Evolutionary conservation across 2,113 vertebrate genomes (phyloP), one percentile per base, ranked within the genome.

Genomic region (Geococcyx californianus): DNA sequence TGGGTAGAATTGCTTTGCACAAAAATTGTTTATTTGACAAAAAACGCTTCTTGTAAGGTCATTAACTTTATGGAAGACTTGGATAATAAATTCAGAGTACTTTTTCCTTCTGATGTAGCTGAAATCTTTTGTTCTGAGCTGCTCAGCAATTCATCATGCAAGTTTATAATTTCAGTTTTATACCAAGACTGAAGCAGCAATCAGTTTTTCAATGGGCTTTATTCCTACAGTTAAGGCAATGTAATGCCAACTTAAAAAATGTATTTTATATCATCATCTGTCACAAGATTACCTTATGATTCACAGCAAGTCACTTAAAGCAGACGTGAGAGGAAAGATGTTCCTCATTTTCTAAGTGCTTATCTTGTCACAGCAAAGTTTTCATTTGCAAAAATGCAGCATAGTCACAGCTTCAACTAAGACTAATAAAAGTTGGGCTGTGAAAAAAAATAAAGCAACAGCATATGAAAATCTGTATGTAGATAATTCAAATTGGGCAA

Each of bases 241-340:
- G 55, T 62, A 94, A 94, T 83, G 49, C 54, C 70, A 90, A 14
- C 54, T 90, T 73, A 64, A 67, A 64, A 93, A 91, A 79, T n/a
- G 10, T 49, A 85, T 95, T 89, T 89, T 82, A 28, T 91, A 85
- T 93, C 74, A 82, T 94, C 54, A 76, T 85, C 84, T 91, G 82
- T 97, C 82, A 83, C 69, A 87, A 84, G 78, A 93, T 89, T 91
- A 87, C 67, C 5, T 17, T 64, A 31, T 87, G 78, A 93, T 95
- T 96, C 90, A 94, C 87, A 96, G 87, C 28, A 82, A 94, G 69
- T 82, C 77, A 84, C 73, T 95, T 93, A 87, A 95, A 91, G 25
- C 34, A 81, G 74, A 60, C 62, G 89, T 60, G 84, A 89, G n/a
- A 79, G 78, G 70, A 82, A 95, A 87, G 70, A 83, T 68, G 56